A percentile compares a stretch with the other conserved stretches of the same genome.
Evolutionary conservation across 2,888 invertebrate species (phyloP).

Genomic region (Amphipoea lucens): DNA sequence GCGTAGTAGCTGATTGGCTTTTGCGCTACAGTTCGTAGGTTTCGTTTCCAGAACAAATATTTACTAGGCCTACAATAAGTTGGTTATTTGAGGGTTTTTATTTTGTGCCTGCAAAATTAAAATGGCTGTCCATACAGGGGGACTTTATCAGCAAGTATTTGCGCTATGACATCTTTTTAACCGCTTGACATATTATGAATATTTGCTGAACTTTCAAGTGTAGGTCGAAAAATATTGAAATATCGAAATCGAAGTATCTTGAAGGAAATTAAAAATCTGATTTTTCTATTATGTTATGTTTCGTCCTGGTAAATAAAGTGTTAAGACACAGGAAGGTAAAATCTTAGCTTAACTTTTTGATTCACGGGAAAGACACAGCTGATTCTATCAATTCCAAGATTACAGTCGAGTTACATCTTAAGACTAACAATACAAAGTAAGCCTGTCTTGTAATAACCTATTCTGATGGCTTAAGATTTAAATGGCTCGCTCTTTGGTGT

Average conservation of each 20-base stretch:
- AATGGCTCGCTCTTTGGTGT: constrained; percentile 42
- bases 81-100: background rate
- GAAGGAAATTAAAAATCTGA: background rate
- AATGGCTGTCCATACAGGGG: too few species aligned
- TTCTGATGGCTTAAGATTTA: constrained; percentile 47
- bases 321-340: background rate
- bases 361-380: background rate
- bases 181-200: too few species aligned
- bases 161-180: background rate
- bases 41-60: background rate
- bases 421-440: constrained; percentile 47
- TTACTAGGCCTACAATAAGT: background rate
- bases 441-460: constrained; percentile 40
- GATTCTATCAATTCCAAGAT: constrained; percentile 25
- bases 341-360: constrained; percentile 21
- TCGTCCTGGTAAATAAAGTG: background rate
- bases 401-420: constrained; percentile 13
- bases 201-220: background rate
- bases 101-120: background rate
- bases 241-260: too few species aligned
- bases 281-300: background rate
- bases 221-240: too few species aligned
- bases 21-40: background rate
- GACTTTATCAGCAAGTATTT: background rate
- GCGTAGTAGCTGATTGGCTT: background rate